These are phyloP conservation scores for Plectrocnemia conspersa DNA, from an alignment of 1,140 invertebrate species.

Conservation along the genomic window DNA sequence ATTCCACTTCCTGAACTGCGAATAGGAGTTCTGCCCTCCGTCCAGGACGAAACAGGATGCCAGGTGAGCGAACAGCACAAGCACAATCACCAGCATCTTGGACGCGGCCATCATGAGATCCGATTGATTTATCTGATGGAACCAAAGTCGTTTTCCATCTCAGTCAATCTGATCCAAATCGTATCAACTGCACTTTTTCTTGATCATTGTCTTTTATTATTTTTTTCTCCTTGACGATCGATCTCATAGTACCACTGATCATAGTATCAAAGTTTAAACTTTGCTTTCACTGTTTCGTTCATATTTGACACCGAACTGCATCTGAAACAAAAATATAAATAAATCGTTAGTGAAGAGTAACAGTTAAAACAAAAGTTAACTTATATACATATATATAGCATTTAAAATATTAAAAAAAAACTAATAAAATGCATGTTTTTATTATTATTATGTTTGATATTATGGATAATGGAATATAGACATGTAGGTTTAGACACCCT, in stretches of 20 bases:
- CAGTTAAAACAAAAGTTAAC: too few species aligned
- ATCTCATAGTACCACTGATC: slow-evolving; percentile 10
- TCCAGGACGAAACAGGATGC: slow-evolving; percentile 67
- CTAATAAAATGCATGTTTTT: too few species aligned
- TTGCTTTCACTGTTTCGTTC: too few species aligned
- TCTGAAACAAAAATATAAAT: too few species aligned
- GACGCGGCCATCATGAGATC: not conserved
- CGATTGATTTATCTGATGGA: not conserved
- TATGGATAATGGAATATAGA: too few species aligned
- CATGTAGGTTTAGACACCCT: too few species aligned
- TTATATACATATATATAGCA: too few species aligned
- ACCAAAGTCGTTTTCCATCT: not conserved
- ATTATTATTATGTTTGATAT: too few species aligned
- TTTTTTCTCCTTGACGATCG: slow-evolving; percentile 20
- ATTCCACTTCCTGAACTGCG: slow-evolving; percentile 87
- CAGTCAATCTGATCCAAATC: not conserved
- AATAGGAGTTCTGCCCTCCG: slow-evolving; percentile 79
- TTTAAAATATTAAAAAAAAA: too few species aligned
- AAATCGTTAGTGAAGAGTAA: too few species aligned
- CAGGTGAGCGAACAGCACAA: slow-evolving; percentile 42
- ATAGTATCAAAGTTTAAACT: too few species aligned
- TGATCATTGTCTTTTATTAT: slow-evolving; percentile 10
- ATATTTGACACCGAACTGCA: too few species aligned
- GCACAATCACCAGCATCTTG: slow-evolving; percentile 37
- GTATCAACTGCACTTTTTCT: not conserved